Evolutionary conservation across 2,888 invertebrate genomes (phyloP), one percentile per base, ranked within the genome.

Genomic region (Podotricha telesiphe): DNA sequence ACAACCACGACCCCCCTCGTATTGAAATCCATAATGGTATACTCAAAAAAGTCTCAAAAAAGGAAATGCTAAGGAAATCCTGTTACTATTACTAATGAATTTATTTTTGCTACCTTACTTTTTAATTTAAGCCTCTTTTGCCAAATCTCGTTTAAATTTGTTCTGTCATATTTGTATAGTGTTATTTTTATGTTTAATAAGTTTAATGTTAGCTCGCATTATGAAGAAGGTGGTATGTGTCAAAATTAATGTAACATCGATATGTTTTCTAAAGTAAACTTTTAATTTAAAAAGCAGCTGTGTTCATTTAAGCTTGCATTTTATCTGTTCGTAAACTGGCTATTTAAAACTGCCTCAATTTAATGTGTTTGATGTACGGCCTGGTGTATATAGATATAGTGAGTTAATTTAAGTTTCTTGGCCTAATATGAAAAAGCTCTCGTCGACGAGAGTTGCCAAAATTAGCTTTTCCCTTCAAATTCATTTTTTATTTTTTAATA

Each of bases 1-100:
- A 84, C 51, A 76, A 75, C 1, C 85, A 84, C 47, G 74, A 72
- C 0, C 82, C 80, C 6, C 82, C 83, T 0, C 62, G 71, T 0
- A 73, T 81, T 6, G 63, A 73, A 34, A 73, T 83, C 55, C 69
- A 72, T 22, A 72, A 78, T 51, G 78, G 78, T 8, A 61, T 77
- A 20, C 45, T 78, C 10, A 67, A 72, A 7, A 77, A 76, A 58
- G 65, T 76, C 1, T 62, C 71, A 28, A 75, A 69, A 62, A 70
- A 67, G n/a, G 63, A 65, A 37, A 15, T 20, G n/a, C 42, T 47
- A 28, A 34, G 42, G 10, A 59, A 48, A 45, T 22, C 45, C 8
- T 55, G 13, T 17, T 55, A 55, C 17, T 55, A 37, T 5, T 55
- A 55, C 0, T 34, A 19, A 2, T 55, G 17, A 17, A 11, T 10